Evolutionary conservation across 2,797 vertebrate species (phyloP).

Genomic region (Pelochelys cantorii): DNA sequence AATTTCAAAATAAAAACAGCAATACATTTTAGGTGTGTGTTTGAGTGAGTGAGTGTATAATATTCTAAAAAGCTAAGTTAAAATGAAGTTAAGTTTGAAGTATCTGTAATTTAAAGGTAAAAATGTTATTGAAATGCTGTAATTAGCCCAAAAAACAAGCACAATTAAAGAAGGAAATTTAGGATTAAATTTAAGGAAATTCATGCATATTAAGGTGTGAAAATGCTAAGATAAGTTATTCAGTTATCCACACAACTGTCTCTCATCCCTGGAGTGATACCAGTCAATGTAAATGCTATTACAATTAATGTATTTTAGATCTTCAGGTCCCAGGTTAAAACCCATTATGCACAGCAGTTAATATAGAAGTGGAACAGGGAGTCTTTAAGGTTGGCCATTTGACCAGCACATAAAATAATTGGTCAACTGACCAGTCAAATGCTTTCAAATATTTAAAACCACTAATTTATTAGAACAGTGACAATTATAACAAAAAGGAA

Average conservation of each 20-base stretch:
- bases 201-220: not conserved
- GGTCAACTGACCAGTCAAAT: not conserved
- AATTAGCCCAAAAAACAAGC: not conserved
- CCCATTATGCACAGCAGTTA: not conserved
- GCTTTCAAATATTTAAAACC: not conserved
- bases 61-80: not conserved
- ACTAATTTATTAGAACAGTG: not conserved
- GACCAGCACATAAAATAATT: not conserved
- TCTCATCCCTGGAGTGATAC: not conserved
- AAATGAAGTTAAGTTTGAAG: not conserved
- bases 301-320: not conserved
- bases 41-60: too few species aligned
- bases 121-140: not conserved
- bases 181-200: not conserved
- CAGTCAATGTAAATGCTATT: conserved; percentile 3
- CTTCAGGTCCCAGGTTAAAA: not conserved
- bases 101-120: not conserved
- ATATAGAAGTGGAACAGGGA: not conserved
- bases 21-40: not conserved
- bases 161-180: not conserved
- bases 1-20: not conserved
- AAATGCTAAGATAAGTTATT: not conserved
- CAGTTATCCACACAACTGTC: conserved; percentile 14
- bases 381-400: not conserved
- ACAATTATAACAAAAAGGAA: not conserved